Conservation (phyloP, 2,113 vertebrate species). For the Platichthys stellatus region DNA sequence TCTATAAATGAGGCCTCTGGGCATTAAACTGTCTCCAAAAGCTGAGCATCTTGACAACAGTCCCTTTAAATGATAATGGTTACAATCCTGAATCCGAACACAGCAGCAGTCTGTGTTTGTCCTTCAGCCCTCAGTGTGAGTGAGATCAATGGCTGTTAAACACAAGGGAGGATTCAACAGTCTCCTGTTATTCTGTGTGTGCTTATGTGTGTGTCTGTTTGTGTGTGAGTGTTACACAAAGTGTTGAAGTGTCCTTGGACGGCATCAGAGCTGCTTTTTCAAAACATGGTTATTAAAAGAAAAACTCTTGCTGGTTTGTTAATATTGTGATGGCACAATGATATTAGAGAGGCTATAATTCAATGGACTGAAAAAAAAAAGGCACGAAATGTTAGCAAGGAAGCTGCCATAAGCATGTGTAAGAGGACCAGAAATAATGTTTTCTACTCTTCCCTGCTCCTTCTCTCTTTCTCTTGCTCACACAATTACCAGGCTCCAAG, state of each 20-base stretch:
- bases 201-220: no score
- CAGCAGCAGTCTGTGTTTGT: constrained; percentile 47
- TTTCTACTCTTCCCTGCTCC: constrained; percentile 23
- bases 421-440: constrained; percentile 6
- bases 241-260: constrained; percentile 3
- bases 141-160: constrained; percentile 55
- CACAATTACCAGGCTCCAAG: constrained; percentile 25
- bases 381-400: no score
- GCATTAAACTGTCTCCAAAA: no score
- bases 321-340: neutral
- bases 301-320: neutral
- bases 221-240: neutral
- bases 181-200: constrained; percentile 1
- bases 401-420: neutral
- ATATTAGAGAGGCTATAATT: no score
- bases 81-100: no score
- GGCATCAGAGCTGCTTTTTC: neutral
- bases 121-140: constrained; percentile 47
- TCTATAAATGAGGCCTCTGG: no score
- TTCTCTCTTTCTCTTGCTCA: constrained; percentile 3
- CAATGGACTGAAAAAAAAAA: no score
- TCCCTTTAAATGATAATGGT: no score
- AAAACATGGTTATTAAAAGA: neutral
- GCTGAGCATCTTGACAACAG: no score
- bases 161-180: constrained; percentile 36